phyloP scores from a whole-genome alignment of 2,113 vertebrate genomes.

The Acrocephalus arundinaceus region DNA sequence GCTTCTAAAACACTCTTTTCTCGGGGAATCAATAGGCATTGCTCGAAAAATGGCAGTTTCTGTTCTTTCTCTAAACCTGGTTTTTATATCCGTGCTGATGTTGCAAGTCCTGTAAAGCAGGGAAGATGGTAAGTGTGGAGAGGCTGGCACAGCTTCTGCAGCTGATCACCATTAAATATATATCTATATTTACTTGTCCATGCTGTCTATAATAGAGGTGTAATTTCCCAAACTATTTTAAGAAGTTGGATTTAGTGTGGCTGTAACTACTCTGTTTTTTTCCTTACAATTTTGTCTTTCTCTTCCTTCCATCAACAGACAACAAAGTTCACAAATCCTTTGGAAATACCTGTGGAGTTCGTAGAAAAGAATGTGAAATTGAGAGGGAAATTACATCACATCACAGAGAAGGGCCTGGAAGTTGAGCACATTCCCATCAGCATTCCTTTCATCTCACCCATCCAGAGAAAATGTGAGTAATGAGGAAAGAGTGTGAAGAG shows the following conservation, averaged over 20 bases:
- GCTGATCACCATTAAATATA: not conserved
- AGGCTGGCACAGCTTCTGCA: not conserved
- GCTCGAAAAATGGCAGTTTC: not conserved
- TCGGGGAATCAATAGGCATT: not conserved
- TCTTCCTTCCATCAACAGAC: constrained; percentile 71
- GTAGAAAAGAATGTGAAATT: constrained; percentile 87
- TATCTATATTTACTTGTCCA: not conserved
- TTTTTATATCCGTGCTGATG: accelerated
- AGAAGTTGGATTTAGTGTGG: not conserved
- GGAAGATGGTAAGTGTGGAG: not conserved
- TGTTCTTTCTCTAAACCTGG: not conserved
- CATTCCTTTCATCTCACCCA: constrained; percentile 79
- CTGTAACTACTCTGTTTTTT: not conserved
- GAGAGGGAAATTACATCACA: constrained; percentile 78
- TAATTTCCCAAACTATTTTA: not conserved
- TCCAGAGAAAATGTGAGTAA: constrained; percentile 81
- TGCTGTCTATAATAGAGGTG: not conserved
- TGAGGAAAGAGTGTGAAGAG: constrained; percentile 47
- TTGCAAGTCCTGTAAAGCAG: not conserved
- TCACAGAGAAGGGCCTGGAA: constrained; percentile 84
- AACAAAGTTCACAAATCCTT: constrained; percentile 81
- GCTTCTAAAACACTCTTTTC: not conserved
- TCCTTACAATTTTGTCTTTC: not conserved
- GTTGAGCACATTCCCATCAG: constrained; percentile 90
- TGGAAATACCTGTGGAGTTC: constrained; percentile 87